These are phyloP conservation scores for Pachyseris speciosa DNA, from an alignment of 64 coral and sea anemone genomes.

Conservation along the genomic window DNA sequence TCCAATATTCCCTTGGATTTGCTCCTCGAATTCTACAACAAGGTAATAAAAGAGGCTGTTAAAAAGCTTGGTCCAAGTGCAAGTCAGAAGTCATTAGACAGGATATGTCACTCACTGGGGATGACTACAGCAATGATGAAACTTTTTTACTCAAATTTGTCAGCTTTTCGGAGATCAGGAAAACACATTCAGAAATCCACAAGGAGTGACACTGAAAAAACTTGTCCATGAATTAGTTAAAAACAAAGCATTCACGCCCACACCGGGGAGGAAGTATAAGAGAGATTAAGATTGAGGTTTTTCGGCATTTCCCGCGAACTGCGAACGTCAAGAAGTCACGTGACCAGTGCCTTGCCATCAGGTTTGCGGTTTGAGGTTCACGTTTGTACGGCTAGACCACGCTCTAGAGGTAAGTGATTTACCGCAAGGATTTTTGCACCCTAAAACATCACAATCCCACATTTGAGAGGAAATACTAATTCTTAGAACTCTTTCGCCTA, in stretches of 20 bases:
- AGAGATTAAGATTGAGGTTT: too few relatives aligned
- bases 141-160: constrained; percentile 68
- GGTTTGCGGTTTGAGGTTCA: too few relatives aligned
- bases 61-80: constrained; percentile 85
- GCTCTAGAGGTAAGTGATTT: too few relatives aligned
- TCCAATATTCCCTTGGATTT: constrained; percentile 63
- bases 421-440: too few relatives aligned
- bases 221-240: constrained; percentile 58
- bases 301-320: too few relatives aligned
- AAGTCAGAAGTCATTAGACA: constrained; percentile 73
- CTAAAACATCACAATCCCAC: too few relatives aligned
- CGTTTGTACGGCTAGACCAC: too few relatives aligned
- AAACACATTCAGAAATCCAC: constrained; percentile 59
- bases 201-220: constrained; percentile 27
- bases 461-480: too few relatives aligned
- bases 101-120: constrained; percentile 69
- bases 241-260: constrained; percentile 73
- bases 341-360: too few relatives aligned
- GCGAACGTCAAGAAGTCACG: too few relatives aligned
- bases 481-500: too few relatives aligned
- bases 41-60: constrained; percentile 74
- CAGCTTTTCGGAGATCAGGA: constrained; percentile 58
- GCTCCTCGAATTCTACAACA: constrained; percentile 68
- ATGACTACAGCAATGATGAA: constrained; percentile 43
- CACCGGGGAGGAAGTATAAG: constrained; percentile 51